phyloP scores from a whole-genome alignment of 2,888 invertebrate species.

The Papilio elwesi region DNA sequence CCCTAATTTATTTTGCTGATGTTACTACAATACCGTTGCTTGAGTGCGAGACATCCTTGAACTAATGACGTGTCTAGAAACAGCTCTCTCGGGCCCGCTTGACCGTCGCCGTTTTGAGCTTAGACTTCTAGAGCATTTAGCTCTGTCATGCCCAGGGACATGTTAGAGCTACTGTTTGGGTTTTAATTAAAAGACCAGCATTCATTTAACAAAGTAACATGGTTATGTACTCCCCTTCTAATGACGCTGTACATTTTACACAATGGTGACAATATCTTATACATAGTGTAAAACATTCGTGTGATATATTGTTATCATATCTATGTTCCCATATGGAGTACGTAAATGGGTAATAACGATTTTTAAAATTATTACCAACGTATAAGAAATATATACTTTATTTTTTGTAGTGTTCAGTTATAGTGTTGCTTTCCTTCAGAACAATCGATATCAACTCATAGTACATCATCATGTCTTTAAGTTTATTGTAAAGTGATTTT shows the following conservation, averaged over 20 bases:
- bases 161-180: background rate
- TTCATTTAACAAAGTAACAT: background rate
- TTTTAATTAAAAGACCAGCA: constrained; percentile 5
- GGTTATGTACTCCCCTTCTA: background rate
- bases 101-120: constrained; percentile 12
- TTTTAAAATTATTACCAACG: too few relatives aligned
- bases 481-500: too few relatives aligned
- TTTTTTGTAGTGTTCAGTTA: too few relatives aligned
- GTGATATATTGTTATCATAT: too few relatives aligned
- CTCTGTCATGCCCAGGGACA: constrained; percentile 7
- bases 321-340: too few relatives aligned
- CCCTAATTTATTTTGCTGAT: constrained; percentile 1
- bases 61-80: constrained; percentile 22
- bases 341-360: too few relatives aligned
- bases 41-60: constrained; percentile 18
- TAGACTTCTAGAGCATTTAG: constrained; percentile 13
- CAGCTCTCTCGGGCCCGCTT: constrained; percentile 18
- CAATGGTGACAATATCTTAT: background rate
- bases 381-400: too few relatives aligned
- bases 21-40: background rate
- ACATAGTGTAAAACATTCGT: background rate
- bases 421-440: too few relatives aligned
- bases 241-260: background rate
- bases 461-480: too few relatives aligned
- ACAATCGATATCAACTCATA: too few relatives aligned